Evolutionary conservation across 2,797 vertebrate genomes (phyloP), one percentile per base, ranked within the genome.

Genomic region (Chaetodon trifasciatus): DNA sequence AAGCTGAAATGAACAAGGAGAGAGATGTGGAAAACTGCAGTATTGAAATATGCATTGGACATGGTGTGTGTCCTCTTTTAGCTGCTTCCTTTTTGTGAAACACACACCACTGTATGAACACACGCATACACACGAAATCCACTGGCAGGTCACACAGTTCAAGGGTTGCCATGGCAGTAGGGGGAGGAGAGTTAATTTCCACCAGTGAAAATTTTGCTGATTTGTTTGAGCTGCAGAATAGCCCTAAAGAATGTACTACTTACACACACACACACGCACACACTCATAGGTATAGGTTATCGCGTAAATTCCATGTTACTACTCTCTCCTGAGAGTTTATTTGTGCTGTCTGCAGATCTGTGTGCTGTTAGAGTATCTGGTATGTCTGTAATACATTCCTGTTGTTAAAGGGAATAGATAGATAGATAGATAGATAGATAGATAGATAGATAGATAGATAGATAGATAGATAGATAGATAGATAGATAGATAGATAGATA

Each of bases 91-190:
- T 82, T 87, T 77, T 70, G 67, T 53, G 57, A 60, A 74, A 81
- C 56, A 78, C 68, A 87, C 74, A 72, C 44, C 35, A 32, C 35
- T 80, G 61, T 70, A 60, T 21, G 21, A 50, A 74, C 58, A 49
- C 28, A 70, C 35, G 44, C 61, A 52, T 37, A 32, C 70, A 76
- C 46, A 71, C 61, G 76, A 39, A 63, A 58, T 68, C 61, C 78
- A 86, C 64, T 72, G 61, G 73, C 52, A 71, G 78, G 79, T 87
- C 73, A 77, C 76, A 65, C 64, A 82, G 86, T 85, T 88, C 84
- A 81, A 40, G 28, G 63, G 88, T 87, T 88, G 78, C 85, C 81
- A 91, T 89, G 83, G 83, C 67, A 89, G 70, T 82, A 78, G 68
- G 56, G 58, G 47, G 56, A 78, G 57, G 75, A 77, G 75, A 60